Evolutionary conservation across 2,797 vertebrate species (phyloP).

Genomic region (Denticeps clupeoides): DNA sequence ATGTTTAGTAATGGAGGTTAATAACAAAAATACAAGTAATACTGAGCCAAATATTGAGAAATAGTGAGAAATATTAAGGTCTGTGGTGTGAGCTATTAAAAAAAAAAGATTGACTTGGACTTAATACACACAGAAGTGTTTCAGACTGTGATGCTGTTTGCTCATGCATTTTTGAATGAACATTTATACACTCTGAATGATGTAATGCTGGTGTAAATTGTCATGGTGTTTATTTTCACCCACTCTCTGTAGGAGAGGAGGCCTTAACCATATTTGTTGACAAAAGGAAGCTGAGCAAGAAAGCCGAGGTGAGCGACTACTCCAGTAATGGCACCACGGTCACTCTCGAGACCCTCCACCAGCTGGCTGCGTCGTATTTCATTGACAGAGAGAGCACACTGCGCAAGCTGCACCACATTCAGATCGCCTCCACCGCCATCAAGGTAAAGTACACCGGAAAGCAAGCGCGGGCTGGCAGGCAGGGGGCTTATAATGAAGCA

Average conservation of each 20-base stretch:
- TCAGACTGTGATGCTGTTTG: too few species aligned
- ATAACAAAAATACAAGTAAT: too few species aligned
- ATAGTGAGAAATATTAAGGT: too few species aligned
- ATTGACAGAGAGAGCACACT: conserved; percentile 91
- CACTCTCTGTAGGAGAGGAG: conserved; percentile 74
- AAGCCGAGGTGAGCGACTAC: conserved; percentile 71
- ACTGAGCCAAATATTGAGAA: too few species aligned
- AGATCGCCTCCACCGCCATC: conserved; percentile 91
- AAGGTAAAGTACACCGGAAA: conserved; percentile 61
- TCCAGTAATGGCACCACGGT: conserved; percentile 71
- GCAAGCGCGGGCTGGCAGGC: conserved; percentile 5
- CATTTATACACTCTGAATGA: too few species aligned
- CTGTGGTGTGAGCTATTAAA: too few species aligned
- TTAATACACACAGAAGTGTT: too few species aligned
- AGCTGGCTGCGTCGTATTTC: conserved; percentile 93
- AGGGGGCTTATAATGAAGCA: too few species aligned
- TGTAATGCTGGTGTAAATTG: too few species aligned
- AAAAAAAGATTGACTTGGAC: too few species aligned
- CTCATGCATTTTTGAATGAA: too few species aligned
- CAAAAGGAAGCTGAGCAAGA: conserved; percentile 86
- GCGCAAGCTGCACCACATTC: conserved; percentile 87
- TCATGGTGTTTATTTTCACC: background rate
- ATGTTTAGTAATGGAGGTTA: too few species aligned
- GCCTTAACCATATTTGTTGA: conserved; percentile 96
- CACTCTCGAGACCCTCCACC: conserved; percentile 83